phyloP scores from a whole-genome alignment of 2,888 invertebrate genomes.

The Scelioninae gen. 1 region DNA sequence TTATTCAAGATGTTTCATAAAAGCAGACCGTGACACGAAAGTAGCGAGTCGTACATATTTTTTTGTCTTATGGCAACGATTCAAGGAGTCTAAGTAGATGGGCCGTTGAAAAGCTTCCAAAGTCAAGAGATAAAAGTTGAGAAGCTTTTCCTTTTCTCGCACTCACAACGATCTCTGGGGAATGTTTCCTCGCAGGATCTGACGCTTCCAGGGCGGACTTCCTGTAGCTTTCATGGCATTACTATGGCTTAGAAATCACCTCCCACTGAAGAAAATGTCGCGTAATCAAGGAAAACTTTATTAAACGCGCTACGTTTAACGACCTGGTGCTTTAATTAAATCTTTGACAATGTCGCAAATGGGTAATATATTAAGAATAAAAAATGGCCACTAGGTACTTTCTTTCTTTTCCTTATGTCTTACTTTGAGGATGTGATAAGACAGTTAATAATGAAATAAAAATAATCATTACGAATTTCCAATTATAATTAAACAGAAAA shows the following conservation, averaged over 20 bases:
- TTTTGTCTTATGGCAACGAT: conserved; percentile 22
- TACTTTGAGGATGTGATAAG: too few relatives aligned
- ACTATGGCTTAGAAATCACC: conserved; percentile 25
- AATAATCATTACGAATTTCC: too few relatives aligned
- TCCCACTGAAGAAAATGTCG: conserved; percentile 29
- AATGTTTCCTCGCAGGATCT: conserved; percentile 11
- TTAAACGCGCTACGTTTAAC: conserved; percentile 12
- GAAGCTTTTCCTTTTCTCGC: conserved; percentile 31
- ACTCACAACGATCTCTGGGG: conserved; percentile 14
- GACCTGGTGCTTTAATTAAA: conserved; percentile 21
- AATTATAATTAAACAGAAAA: too few relatives aligned
- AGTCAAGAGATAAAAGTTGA: conserved; percentile 52
- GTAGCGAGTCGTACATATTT: conserved; percentile 20
- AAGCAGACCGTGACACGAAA: conserved; percentile 13
- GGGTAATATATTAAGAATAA: not conserved
- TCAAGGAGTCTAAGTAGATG: conserved; percentile 36
- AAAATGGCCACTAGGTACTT: too few relatives aligned
- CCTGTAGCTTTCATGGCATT: conserved; percentile 41
- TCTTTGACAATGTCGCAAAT: conserved; percentile 16
- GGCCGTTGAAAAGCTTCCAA: conserved; percentile 48
- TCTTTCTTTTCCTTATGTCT: too few relatives aligned
- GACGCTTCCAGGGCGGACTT: conserved; percentile 5
- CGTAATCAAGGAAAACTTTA: conserved; percentile 11
- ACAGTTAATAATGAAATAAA: too few relatives aligned
- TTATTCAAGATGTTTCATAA: conserved; percentile 29